Conservation (phyloP, 2,888 invertebrate species). For the Ferrisia virgata region DNA sequence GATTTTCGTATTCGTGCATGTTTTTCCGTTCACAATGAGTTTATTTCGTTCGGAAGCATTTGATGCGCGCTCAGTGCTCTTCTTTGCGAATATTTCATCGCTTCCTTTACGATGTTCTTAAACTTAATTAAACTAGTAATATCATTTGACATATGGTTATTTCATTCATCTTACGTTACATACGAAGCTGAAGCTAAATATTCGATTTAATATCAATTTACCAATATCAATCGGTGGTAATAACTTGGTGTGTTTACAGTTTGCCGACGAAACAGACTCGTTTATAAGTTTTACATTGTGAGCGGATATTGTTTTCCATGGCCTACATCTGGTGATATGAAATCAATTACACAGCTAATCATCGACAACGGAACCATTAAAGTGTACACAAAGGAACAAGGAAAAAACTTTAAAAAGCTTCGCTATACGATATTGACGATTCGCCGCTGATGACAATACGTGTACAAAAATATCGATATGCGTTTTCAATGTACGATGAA, state of each 20-base stretch:
- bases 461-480: neutral
- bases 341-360: slow-evolving; percentile 17
- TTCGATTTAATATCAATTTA: neutral
- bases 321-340: neutral
- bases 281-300: neutral
- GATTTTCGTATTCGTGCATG: no score
- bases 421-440: neutral
- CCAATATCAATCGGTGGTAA: neutral
- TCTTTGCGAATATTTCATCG: no score
- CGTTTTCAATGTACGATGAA: neutral
- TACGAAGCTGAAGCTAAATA: neutral
- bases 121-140: no score
- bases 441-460: neutral
- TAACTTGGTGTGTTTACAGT: neutral
- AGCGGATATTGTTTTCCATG: slow-evolving; percentile 13
- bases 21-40: no score
- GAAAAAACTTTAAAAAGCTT: neutral
- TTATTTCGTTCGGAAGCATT: no score
- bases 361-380: slow-evolving; percentile 12
- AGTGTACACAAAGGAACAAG: neutral
- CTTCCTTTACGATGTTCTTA: no score
- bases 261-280: neutral
- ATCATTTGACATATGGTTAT: neutral
- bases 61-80: no score
- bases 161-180: neutral